Percentiles rank a stretch among this genome's conserved stretches.
phyloP scores from a whole-genome alignment of 2,888 invertebrate species.

The Smittia aterrima region DNA sequence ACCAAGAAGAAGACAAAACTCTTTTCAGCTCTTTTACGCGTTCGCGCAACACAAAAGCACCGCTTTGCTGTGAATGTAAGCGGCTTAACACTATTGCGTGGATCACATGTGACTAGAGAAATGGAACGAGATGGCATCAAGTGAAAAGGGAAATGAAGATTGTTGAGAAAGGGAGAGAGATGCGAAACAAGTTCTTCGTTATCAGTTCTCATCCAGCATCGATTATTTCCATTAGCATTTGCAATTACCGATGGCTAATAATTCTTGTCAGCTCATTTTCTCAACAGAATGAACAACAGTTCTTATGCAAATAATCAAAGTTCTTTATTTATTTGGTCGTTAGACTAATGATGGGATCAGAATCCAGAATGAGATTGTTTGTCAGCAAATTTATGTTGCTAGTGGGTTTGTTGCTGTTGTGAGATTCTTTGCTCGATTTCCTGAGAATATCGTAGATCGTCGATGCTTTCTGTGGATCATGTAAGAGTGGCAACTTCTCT shows the following conservation, averaged over 20 bases:
- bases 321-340: conserved; percentile 36
- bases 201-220: not conserved
- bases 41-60: not conserved
- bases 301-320: not conserved
- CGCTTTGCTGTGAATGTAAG: conserved; percentile 2
- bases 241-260: not conserved
- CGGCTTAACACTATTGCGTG: not conserved
- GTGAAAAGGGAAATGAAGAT: not conserved
- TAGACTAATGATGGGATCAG: conserved; percentile 33
- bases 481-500: conserved; percentile 22
- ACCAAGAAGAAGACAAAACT: conserved; percentile 19
- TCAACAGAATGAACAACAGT: not conserved
- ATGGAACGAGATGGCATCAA: conserved; percentile 20
- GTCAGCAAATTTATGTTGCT: conserved; percentile 23
- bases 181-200: not conserved
- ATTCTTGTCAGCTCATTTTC: not conserved
- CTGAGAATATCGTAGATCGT: conserved; percentile 26
- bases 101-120: conserved; percentile 14
- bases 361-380: conserved; percentile 9
- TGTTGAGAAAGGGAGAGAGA: not conserved
- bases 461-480: conserved; percentile 15
- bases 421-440: not conserved
- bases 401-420: not conserved
- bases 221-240: too few relatives aligned
- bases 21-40: not conserved